phyloP scores from a whole-genome alignment of 2,113 vertebrate species.

The Ophiodon elongatus region DNA sequence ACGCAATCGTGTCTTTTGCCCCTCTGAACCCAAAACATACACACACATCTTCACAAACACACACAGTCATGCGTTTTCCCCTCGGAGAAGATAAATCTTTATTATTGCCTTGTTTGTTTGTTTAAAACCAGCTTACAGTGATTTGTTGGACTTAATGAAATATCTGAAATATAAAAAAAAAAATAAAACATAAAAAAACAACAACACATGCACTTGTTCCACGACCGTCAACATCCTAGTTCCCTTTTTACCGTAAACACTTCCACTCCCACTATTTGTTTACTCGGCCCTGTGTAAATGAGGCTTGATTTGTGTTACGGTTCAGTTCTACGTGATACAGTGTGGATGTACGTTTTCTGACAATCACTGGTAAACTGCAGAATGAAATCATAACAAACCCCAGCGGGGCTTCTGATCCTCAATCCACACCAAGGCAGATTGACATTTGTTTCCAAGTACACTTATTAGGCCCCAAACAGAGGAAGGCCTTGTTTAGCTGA shows the following conservation, averaged over 20 bases:
- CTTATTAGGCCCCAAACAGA: slow-evolving; percentile 64
- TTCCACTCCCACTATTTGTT: slow-evolving; percentile 56
- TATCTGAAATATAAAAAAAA: slow-evolving; percentile 16
- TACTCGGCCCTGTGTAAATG: slow-evolving; percentile 44
- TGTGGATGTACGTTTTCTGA: slow-evolving; percentile 35
- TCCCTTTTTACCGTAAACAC: slow-evolving; percentile 55
- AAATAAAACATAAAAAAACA: neutral
- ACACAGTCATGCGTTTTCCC: neutral
- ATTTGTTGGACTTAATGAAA: slow-evolving; percentile 42
- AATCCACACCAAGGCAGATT: slow-evolving; percentile 38
- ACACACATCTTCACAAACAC: neutral
- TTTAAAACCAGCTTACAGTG: slow-evolving; percentile 17
- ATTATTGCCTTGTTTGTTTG: slow-evolving; percentile 42
- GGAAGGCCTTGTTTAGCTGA: slow-evolving; percentile 72
- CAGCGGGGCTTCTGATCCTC: slow-evolving; percentile 36
- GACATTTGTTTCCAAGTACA: slow-evolving; percentile 61
- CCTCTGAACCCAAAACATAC: slow-evolving; percentile 51
- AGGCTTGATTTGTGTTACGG: slow-evolving; percentile 34
- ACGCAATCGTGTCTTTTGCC: slow-evolving; percentile 57
- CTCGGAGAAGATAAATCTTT: slow-evolving; percentile 15
- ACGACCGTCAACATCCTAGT: slow-evolving; percentile 28
- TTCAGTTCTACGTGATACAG: slow-evolving; percentile 29
- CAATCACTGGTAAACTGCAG: slow-evolving; percentile 45
- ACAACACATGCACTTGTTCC: slow-evolving; percentile 17
- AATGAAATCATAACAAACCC: slow-evolving; percentile 62